Evolutionary conservation across 92 coral and sea anemone species (phyloP), one percentile per base, ranked within the genome.

Genomic region (Epizoanthus rinbou): DNA sequence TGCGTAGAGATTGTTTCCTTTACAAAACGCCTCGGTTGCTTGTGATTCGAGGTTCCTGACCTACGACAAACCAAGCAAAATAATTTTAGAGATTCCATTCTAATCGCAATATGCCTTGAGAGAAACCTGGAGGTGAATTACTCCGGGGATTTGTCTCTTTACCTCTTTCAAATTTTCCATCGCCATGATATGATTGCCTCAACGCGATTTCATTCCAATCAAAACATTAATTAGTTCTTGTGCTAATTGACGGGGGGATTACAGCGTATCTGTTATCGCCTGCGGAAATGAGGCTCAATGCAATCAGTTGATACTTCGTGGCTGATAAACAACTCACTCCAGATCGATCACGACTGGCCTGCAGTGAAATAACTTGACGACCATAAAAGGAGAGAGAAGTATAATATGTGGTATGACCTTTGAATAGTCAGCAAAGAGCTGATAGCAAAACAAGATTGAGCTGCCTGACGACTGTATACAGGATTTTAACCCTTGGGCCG

Each of bases 201-300:
- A 39, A 6, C 17, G 10, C 70, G 23, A 60, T 13, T 62, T 63
- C 82, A 60, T 21, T 33, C 71, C 39, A 78, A 78, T 62, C 58
- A 78, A 60, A 78, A 78, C 54, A 62, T 60, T 37, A 62, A 62
- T 28, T 69, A 37, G 64, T 78, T 78, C 14, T 78, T 78, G 82
- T 78, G 82, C 53, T 78, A 78, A 78, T 78, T 63, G 57, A 39
- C 82, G 23, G 59, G 23, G 59, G 23, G 54, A 39, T 78, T 62
- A 65, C 70, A 63, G 23, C 82, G 21, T 52, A 60, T 41, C 71
- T 78, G 82, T 78, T 78, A 78, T 78, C 82, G 82, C 82, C 58
- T 78, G 69, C 82, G 59, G 72, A 60, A 74, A 63, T 8, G 73
- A 63, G 41, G 23, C 19, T 39, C 72, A 78, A 78, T 78, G 13